phyloP scores from a whole-genome alignment of 2,113 vertebrate genomes.

The Strix aluco region DNA sequence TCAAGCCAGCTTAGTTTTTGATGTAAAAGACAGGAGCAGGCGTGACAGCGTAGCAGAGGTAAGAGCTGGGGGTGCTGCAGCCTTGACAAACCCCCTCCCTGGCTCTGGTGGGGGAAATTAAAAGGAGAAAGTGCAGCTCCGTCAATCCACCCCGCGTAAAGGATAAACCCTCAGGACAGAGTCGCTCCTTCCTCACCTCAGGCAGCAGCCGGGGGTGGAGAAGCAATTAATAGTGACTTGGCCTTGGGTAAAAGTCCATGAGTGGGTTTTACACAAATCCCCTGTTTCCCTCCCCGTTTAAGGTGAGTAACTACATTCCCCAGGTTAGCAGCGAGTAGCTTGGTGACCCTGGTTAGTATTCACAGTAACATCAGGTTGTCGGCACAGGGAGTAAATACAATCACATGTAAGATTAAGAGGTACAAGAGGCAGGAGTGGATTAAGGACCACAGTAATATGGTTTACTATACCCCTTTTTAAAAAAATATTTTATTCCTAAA shows the following conservation, averaged over 20 bases:
- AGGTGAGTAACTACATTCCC: neutral
- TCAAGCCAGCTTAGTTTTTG: neutral
- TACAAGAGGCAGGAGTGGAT: slow-evolving; percentile 5
- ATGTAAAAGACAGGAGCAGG: neutral
- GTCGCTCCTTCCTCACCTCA: neutral
- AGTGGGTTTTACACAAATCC: neutral
- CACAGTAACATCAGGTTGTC: slow-evolving; percentile 49
- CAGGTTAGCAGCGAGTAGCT: slow-evolving; percentile 7
- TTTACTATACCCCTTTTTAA: neutral
- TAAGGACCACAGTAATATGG: neutral
- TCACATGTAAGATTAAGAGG: neutral
- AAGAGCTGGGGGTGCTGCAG: rapidly evolving
- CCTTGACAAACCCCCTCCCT: neutral
- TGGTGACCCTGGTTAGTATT: neutral
- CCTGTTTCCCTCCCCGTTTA: neutral
- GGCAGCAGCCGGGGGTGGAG: too few species aligned
- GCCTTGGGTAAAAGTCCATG: neutral
- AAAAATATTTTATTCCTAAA: slow-evolving; percentile 73
- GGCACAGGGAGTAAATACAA: slow-evolving; percentile 18
- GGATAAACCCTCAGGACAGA: neutral
- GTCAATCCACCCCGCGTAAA: too few species aligned
- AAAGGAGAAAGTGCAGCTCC: neutral
- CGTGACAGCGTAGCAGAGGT: neutral
- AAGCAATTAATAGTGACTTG: neutral
- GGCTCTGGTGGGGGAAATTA: neutral